Evolutionary conservation across 2,888 invertebrate species (phyloP), one percentile per base, ranked within the genome.

Genomic region (Lasioglossum leucozonium): DNA sequence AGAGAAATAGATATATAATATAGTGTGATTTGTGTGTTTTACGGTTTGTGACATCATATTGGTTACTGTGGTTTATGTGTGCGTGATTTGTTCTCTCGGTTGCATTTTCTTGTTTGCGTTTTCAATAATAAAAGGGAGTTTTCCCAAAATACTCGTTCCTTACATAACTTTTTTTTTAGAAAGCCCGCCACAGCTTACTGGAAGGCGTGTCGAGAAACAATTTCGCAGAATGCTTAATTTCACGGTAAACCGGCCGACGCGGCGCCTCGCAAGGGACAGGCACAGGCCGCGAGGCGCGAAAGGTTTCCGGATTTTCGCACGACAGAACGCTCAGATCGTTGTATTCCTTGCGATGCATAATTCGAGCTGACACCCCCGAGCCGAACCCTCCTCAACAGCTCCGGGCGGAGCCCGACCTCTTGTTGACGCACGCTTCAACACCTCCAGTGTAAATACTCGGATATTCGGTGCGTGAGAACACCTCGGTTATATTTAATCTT

Each of bases 311-410:
- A 90, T 88, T 89, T 87, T 86, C 90, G 86, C 86, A 85, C 87
- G 90, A 85, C 85, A 76, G 85, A 85, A 71, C 78, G 79, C 84
- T 83, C 86, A 87, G 91, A 91, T 88, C 89, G 87, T 83, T 73
- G 87, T 87, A 89, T 88, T 90, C 89, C 91, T 90, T 88, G 90
- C 84, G 89, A 88, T 88, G 88, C 89, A 91, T 92, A 92, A 92
- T 92, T 90, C 91, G 91, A 90, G 90, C 91, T 88, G 91, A 91
- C 93, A 93, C 93, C 93, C 91, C 89, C 91, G 88, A 89, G n/a
- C 81, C 86, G 82, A 92, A 90, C 91, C 93, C 93, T 91, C 92
- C 91, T 92, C 91, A 90, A 91, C 90, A 88, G 91, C 92, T 92
- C 83, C 84, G 85, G 91, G 92, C 93, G 87, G 77, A 89, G 88